Evolutionary conservation across 2,888 invertebrate genomes (phyloP).

Genomic region (Trisateles emortualis): DNA sequence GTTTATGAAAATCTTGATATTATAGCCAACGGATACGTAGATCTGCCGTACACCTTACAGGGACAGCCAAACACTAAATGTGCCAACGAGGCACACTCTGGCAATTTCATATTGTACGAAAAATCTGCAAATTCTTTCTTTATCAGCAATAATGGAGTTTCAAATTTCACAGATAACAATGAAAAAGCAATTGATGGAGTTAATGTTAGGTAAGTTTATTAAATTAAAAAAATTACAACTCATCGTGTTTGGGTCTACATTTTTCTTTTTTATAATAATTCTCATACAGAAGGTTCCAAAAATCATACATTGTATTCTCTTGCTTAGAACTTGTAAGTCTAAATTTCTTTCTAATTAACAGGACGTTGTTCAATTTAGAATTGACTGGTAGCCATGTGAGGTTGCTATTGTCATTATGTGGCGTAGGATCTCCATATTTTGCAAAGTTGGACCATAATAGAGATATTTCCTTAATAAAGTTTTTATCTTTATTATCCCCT

Average conservation of each 20-base stretch:
- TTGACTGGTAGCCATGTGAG: constrained; percentile 68
- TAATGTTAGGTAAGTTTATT: constrained; percentile 65
- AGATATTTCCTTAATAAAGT: constrained; percentile 70
- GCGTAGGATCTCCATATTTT: constrained; percentile 74
- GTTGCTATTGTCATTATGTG: constrained; percentile 46
- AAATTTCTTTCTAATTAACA: constrained; percentile 60
- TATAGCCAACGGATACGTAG: constrained; percentile 47
- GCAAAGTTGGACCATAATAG: constrained; percentile 83
- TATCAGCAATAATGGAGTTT: constrained; percentile 59
- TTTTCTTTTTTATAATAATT: constrained; percentile 59
- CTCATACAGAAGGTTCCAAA: constrained; percentile 73
- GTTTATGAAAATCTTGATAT: constrained; percentile 79
- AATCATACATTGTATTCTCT: constrained; percentile 65
- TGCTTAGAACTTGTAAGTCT: constrained; percentile 53
- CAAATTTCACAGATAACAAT: constrained; percentile 73
- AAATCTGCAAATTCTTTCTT: constrained; percentile 78
- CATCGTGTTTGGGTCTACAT: constrained; percentile 64
- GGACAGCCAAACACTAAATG: constrained; percentile 61
- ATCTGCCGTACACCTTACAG: constrained; percentile 70
- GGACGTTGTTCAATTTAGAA: constrained; percentile 55
- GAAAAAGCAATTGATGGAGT: constrained; percentile 78
- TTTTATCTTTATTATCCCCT: constrained; percentile 60
- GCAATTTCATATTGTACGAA: constrained; percentile 62
- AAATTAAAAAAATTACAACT: constrained; percentile 52
- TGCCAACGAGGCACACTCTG: constrained; percentile 51